These are phyloP conservation scores for Thermophis baileyi DNA, from an alignment of 2,113 vertebrate genomes.

Conservation along the genomic window DNA sequence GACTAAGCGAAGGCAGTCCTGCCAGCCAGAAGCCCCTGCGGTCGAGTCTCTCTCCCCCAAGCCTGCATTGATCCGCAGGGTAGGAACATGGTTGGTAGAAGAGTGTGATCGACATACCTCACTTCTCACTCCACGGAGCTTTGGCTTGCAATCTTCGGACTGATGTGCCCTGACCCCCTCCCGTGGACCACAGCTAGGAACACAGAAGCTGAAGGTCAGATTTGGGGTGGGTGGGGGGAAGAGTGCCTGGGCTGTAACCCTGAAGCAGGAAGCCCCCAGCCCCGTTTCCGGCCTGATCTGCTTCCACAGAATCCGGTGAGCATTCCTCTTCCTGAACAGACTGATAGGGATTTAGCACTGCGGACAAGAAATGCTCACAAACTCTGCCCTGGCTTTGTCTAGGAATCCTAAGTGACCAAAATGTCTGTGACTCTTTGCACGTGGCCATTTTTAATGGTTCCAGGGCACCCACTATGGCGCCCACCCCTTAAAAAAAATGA, in stretches of 20 bases:
- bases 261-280: neutral
- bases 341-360: neutral
- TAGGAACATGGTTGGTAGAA: neutral
- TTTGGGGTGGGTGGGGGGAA: rapidly evolving
- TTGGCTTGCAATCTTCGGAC: neutral
- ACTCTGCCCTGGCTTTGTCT: neutral
- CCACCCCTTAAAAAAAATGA: neutral
- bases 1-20: neutral
- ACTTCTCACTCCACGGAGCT: neutral
- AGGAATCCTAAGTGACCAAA: neutral
- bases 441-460: too few species aligned
- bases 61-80: neutral
- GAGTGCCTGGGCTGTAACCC: neutral
- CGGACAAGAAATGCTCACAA: rapidly evolving
- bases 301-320: neutral
- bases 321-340: neutral
- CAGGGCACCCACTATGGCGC: too few species aligned
- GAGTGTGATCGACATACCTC: too few species aligned
- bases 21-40: rapidly evolving
- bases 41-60: too few species aligned
- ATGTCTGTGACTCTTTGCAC: neutral
- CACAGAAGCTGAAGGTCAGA: neutral
- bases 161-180: rapidly evolving
- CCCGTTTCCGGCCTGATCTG: rapidly evolving
- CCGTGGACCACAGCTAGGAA: neutral